A percentile compares a stretch with the other conserved stretches of the same genome.
Evolutionary conservation across 2,797 vertebrate genomes (phyloP).

Genomic region (Cephalopachus bancanus): DNA sequence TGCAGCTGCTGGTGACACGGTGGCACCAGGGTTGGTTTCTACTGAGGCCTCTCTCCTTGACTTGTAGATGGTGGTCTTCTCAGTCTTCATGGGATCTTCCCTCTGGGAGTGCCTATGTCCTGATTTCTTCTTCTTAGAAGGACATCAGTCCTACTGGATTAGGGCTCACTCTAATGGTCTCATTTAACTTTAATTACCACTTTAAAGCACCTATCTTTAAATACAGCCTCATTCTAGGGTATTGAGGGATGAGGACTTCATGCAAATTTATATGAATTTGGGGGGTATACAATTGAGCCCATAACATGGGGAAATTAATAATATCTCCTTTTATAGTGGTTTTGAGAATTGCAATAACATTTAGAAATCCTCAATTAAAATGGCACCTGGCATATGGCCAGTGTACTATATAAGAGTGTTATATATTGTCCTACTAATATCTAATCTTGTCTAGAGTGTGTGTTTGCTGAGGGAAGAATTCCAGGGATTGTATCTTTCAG

Average conservation of each 20-base stretch:
- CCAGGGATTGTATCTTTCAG: neutral
- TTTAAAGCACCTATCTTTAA: neutral
- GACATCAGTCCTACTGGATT: neutral
- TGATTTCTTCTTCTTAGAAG: neutral
- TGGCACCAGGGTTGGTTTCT: neutral
- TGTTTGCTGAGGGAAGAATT: neutral
- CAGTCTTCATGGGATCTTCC: neutral
- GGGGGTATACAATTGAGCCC: neutral
- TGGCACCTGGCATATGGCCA: neutral
- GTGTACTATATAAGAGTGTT: neutral
- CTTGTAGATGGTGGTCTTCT: neutral
- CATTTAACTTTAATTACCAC: neutral
- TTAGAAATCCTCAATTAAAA: neutral
- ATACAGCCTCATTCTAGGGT: neutral
- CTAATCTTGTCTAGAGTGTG: neutral
- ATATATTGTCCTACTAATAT: neutral
- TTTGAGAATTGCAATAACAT: constrained; percentile 32
- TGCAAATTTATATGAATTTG: neutral
- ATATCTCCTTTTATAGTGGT: neutral
- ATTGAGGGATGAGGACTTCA: neutral
- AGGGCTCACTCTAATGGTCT: neutral
- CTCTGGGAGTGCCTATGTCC: neutral
- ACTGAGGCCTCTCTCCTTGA: neutral
- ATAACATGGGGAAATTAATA: neutral
- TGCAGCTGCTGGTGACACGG: neutral